These are phyloP conservation scores for Xestia xanthographa DNA, from an alignment of 2,888 invertebrate genomes.

Conservation along the genomic window DNA sequence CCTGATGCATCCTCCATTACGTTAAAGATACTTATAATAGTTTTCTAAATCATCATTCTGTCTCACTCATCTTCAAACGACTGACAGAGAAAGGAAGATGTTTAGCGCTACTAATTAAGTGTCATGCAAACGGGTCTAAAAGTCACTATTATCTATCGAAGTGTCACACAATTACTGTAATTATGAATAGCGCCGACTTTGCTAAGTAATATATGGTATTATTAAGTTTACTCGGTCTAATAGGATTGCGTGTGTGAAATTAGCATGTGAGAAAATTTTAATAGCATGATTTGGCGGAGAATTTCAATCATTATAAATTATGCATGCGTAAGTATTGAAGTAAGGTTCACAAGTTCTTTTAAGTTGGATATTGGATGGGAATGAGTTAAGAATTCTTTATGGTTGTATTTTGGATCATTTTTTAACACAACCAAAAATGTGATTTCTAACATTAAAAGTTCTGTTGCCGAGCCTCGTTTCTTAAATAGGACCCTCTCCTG, in stretches of 20 bases:
- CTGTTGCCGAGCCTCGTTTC: too few relatives aligned
- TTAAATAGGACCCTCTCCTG: not conserved
- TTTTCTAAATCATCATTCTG: not conserved
- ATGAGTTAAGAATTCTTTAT: not conserved
- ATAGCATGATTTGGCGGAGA: slow-evolving; percentile 29
- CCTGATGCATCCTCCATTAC: too few relatives aligned
- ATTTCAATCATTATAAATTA: slow-evolving; percentile 38
- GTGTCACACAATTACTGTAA: slow-evolving; percentile 43
- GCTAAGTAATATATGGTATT: slow-evolving; percentile 16
- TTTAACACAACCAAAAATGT: not conserved
- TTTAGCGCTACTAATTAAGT: not conserved
- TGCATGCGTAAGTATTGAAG: slow-evolving; percentile 15
- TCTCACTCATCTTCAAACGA: not conserved
- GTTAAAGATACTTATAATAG: not conserved
- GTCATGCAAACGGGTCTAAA: slow-evolving; percentile 10
- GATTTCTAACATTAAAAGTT: not conserved
- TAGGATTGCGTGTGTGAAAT: slow-evolving; percentile 46
- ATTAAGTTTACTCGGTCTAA: slow-evolving; percentile 20
- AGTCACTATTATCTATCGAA: not conserved
- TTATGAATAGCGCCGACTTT: slow-evolving; percentile 18
- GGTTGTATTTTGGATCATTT: not conserved
- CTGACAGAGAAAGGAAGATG: not conserved
- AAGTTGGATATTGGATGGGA: not conserved
- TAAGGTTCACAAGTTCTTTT: slow-evolving; percentile 28
- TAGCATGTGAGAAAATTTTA: slow-evolving; percentile 52